phyloP scores from a whole-genome alignment of 2,888 invertebrate species.

The Heliconius ismenius region DNA sequence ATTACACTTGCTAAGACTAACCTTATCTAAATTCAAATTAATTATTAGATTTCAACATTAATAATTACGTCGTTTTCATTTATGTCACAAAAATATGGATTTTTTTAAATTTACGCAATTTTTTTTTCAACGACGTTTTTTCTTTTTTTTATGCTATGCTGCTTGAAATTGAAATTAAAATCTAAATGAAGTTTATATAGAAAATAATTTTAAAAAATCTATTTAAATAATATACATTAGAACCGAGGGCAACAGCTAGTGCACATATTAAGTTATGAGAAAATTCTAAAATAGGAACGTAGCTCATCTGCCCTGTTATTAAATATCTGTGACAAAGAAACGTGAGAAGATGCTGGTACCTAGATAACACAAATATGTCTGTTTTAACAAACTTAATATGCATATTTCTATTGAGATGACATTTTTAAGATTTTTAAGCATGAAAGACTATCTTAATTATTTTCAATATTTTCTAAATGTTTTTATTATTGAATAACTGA shows the following conservation, averaged over 20 bases:
- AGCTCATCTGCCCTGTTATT: conserved; percentile 10
- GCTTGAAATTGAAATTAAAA: background rate
- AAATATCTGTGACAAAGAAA: conserved; percentile 14
- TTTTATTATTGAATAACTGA: too few relatives aligned
- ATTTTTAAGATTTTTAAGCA: background rate
- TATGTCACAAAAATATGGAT: background rate
- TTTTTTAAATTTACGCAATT: too few relatives aligned
- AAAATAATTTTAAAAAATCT: too few relatives aligned
- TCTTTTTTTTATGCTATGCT: too few relatives aligned
- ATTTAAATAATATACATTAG: too few relatives aligned
- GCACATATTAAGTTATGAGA: background rate
- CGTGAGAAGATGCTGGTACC: conserved; percentile 1
- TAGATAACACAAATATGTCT: background rate
- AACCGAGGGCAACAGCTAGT: background rate
- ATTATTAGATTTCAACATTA: background rate
- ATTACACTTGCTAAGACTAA: too few relatives aligned
- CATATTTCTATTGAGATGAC: background rate
- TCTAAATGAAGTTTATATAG: too few relatives aligned
- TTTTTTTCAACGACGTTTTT: too few relatives aligned
- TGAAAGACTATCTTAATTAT: background rate
- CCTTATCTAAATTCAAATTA: background rate
- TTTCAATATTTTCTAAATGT: background rate
- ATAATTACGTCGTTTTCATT: background rate
- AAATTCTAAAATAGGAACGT: conserved; percentile 19
- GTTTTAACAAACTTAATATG: conserved; percentile 1